Evolutionary conservation across 2,888 invertebrate genomes (phyloP).

Genomic region (Limnephilus marmoratus): DNA sequence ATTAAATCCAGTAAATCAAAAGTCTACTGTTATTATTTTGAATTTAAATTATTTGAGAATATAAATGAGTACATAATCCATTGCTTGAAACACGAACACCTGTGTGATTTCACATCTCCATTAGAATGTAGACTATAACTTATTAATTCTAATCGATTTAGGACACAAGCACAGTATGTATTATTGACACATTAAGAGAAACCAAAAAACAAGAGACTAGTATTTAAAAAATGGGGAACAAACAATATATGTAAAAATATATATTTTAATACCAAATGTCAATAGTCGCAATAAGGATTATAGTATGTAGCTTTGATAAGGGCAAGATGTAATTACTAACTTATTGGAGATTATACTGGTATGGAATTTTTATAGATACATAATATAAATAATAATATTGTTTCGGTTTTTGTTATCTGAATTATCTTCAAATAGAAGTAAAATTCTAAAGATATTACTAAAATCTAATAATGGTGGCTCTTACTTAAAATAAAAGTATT

Average conservation of each 20-base stretch:
- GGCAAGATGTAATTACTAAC: neutral
- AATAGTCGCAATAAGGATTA: neutral
- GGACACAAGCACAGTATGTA: conserved; percentile 15
- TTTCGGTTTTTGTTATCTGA: neutral
- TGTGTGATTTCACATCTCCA: conserved; percentile 33
- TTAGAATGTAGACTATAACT: neutral
- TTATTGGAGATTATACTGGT: neutral
- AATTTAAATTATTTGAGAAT: neutral
- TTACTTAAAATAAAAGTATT: no score
- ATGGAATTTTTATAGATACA: neutral
- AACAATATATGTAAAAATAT: neutral
- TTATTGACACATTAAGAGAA: conserved; percentile 11
- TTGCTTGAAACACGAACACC: neutral
- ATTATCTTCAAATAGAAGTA: no score
- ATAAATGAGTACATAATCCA: neutral
- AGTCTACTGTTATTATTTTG: neutral
- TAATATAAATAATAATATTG: neutral
- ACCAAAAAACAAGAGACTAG: conserved; percentile 19
- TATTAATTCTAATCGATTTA: conserved; percentile 5
- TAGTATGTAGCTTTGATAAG: neutral
- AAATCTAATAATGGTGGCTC: no score
- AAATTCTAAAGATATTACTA: no score
- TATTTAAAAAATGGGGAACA: conserved; percentile 11
- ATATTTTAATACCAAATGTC: neutral
- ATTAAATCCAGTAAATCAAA: neutral